Evolutionary conservation across 2,888 invertebrate genomes (phyloP).

Genomic region (Stenotaenia linearis): DNA sequence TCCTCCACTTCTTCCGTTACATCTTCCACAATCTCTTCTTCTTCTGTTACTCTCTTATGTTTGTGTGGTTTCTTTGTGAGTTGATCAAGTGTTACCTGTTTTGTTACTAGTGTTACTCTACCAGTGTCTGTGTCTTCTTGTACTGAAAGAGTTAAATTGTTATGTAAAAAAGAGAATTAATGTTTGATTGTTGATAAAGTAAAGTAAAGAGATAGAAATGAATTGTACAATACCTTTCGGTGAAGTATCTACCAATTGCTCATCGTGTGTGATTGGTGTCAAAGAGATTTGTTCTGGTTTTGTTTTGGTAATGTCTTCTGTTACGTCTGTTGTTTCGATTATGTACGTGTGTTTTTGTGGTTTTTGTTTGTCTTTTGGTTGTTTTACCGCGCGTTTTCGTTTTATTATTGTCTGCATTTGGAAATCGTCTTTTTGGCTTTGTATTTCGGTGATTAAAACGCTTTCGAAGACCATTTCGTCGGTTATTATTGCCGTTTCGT

Average conservation of each 20-base stretch:
- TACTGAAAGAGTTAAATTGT: background rate
- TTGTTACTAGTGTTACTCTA: background rate
- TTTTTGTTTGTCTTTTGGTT: background rate
- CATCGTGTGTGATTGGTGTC: background rate
- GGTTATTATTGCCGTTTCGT: background rate
- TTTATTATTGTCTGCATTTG: background rate
- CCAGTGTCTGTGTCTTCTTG: background rate
- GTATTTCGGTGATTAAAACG: background rate
- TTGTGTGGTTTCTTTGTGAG: background rate
- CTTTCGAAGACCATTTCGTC: background rate
- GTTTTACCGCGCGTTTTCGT: background rate
- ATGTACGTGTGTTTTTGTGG: background rate
- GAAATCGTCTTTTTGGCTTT: background rate
- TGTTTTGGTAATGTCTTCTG: background rate
- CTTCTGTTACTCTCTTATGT: background rate
- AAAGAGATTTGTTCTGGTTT: background rate
- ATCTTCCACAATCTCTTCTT: background rate
- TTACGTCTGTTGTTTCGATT: background rate
- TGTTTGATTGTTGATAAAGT: background rate
- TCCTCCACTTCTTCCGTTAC: conserved; percentile 9
- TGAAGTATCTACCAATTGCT: background rate
- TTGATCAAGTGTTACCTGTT: background rate
- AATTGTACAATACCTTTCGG: background rate
- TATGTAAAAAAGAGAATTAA: background rate
- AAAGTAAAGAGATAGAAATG: background rate